Evolutionary conservation across 1,140 invertebrate species (phyloP).

Genomic region (Augochlora pura): DNA sequence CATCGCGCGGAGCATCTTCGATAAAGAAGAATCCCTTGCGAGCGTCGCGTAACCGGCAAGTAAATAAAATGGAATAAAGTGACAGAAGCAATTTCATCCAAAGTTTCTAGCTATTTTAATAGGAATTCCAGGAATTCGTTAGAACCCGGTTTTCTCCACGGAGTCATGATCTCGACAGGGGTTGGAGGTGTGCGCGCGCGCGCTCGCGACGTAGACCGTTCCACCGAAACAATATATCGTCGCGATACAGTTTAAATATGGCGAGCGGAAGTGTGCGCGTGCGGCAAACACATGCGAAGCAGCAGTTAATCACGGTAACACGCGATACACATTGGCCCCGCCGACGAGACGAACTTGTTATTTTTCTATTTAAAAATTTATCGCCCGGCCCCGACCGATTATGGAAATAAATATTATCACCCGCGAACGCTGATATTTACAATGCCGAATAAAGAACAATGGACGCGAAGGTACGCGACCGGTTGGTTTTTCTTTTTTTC

Average conservation of each 20-base stretch:
- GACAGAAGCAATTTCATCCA: conserved; percentile 42
- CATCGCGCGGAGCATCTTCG: background rate
- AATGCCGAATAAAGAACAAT: background rate
- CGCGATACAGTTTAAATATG: conserved; percentile 34
- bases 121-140: conserved; percentile 42
- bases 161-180: conserved; percentile 3
- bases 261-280: background rate
- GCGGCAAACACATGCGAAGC: conserved; percentile 13
- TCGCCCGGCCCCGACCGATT: background rate
- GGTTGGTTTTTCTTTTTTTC: too few relatives aligned
- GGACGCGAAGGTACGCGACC: background rate
- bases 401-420: background rate
- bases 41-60: background rate
- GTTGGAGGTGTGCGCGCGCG: conserved; percentile 17
- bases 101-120: conserved; percentile 43
- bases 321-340: background rate
- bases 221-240: conserved; percentile 31
- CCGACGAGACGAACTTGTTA: conserved; percentile 12
- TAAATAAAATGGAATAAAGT: conserved; percentile 17
- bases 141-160: background rate
- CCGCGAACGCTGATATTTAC: background rate
- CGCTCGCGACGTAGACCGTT: background rate
- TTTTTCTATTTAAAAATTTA: conserved; percentile 31
- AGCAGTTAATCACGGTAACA: conserved; percentile 22
- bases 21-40: background rate